phyloP scores from a whole-genome alignment of 1,140 invertebrate genomes.

The Brachionus sp. region DNA sequence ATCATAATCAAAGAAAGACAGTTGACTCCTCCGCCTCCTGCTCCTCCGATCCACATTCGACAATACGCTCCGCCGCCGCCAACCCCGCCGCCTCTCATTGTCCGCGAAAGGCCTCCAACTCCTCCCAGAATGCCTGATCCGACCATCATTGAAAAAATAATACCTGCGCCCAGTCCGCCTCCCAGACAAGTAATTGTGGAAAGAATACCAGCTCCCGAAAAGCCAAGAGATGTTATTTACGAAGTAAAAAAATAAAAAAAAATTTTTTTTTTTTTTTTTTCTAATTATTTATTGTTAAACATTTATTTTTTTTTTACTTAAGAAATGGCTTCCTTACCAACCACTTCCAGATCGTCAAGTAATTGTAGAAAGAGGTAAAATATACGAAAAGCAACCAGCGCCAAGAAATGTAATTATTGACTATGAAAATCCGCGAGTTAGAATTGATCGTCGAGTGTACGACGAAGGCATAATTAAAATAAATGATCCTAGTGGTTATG shows the following conservation, averaged over 20 bases:
- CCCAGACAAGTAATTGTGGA: constrained; percentile 42
- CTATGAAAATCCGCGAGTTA: background rate
- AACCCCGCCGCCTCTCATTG: constrained; percentile 28
- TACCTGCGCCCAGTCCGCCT: constrained; percentile 34
- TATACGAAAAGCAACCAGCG: constrained; percentile 39
- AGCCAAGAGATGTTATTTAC: constrained; percentile 25
- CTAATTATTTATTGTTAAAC: background rate
- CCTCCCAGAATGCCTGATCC: constrained; percentile 29
- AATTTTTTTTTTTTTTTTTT: background rate
- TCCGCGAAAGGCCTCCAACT: constrained; percentile 2
- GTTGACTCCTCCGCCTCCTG: constrained; percentile 8
- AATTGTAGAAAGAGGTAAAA: constrained; percentile 42
- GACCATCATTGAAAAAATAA: constrained; percentile 36
- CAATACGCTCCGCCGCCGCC: constrained; percentile 29
- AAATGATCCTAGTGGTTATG: constrained; percentile 16
- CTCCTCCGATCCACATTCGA: constrained; percentile 26
- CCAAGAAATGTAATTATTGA: constrained; percentile 42
- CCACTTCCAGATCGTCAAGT: constrained; percentile 22
- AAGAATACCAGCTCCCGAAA: constrained; percentile 38
- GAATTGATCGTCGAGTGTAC: background rate
- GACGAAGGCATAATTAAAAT: constrained; percentile 40
- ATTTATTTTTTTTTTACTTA: background rate
- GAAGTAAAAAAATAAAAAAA: background rate
- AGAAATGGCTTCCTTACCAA: constrained; percentile 45
- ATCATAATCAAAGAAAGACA: constrained; percentile 43